These are phyloP conservation scores for Aphelenchoides fujianensis DNA, from an alignment of 1,140 invertebrate genomes.

Conservation along the genomic window DNA sequence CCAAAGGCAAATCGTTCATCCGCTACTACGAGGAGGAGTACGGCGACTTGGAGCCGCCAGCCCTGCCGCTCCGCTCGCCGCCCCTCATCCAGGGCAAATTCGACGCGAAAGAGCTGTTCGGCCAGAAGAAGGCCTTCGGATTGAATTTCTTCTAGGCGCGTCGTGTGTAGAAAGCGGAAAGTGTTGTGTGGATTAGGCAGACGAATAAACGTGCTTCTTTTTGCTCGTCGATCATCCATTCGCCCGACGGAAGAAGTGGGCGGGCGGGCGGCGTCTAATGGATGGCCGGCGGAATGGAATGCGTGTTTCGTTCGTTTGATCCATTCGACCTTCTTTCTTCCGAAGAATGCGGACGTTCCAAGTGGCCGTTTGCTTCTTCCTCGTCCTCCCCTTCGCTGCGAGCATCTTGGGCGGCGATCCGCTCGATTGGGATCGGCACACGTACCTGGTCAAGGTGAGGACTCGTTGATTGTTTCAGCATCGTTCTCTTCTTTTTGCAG, in stretches of 20 bases:
- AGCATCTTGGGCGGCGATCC: slow-evolving; percentile 2
- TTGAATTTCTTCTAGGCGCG: slow-evolving; percentile 3
- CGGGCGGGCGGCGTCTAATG: not conserved
- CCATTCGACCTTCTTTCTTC: too few species aligned
- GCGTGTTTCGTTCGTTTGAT: not conserved
- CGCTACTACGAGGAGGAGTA: slow-evolving; percentile 43
- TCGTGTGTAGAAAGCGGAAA: not conserved
- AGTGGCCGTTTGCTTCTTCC: not conserved
- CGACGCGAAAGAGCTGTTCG: slow-evolving; percentile 12
- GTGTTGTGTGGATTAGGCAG: not conserved
- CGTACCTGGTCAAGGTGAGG: not conserved
- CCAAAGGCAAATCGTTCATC: slow-evolving; percentile 38
- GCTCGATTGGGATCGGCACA: not conserved
- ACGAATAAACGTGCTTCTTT: not conserved
- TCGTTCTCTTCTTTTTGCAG: too few species aligned
- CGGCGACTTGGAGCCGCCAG: slow-evolving; percentile 39
- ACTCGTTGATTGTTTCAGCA: not conserved
- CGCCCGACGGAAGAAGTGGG: too few species aligned
- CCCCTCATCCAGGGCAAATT: slow-evolving; percentile 39
- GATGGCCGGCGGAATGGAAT: not conserved
- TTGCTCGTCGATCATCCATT: too few species aligned
- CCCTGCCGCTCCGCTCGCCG: slow-evolving; percentile 51
- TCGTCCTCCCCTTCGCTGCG: not conserved
- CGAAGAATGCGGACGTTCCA: too few species aligned
- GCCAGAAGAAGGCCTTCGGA: slow-evolving; percentile 3